These are phyloP conservation scores for Tachycineta bicolor DNA, from an alignment of 2,113 vertebrate species.

Conservation along the genomic window DNA sequence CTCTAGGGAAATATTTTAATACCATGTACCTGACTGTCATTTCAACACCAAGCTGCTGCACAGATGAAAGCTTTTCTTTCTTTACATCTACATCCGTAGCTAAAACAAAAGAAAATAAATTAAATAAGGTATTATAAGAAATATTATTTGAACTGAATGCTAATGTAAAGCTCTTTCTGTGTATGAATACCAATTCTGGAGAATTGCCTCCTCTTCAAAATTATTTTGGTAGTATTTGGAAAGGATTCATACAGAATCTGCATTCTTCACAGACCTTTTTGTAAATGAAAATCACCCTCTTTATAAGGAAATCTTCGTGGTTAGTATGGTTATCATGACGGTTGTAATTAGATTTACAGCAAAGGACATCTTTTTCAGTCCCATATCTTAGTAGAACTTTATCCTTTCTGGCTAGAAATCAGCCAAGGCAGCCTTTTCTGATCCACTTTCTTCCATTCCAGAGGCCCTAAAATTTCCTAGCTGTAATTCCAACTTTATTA, in stretches of 20 bases:
- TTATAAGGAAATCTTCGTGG: not conserved
- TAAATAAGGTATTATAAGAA: conserved; percentile 33
- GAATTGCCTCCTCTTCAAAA: conserved; percentile 15
- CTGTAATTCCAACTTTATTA: not conserved
- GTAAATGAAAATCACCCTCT: not conserved
- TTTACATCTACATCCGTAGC: conserved; percentile 65
- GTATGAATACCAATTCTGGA: conserved; percentile 15
- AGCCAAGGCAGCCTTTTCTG: not conserved
- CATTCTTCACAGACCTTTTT: not conserved
- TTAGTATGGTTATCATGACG: not conserved
- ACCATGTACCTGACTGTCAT: conserved; percentile 79
- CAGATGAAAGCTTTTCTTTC: conserved; percentile 73
- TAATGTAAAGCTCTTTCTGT: conserved; percentile 44
- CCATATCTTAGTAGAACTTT: not conserved
- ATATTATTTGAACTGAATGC: conserved; percentile 38
- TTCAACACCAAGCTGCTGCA: conserved; percentile 82
- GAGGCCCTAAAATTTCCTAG: not conserved
- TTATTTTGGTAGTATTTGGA: conserved; percentile 11
- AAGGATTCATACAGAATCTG: not conserved
- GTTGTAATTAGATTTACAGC: not conserved
- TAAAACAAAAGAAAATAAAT: conserved; percentile 53
- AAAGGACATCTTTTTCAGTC: not conserved
- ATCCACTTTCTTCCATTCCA: not conserved
- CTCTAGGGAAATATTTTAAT: conserved; percentile 5
- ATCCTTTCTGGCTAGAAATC: not conserved